Conservation (phyloP, 2,888 invertebrate genomes). For the Rapana venosa region DNA sequence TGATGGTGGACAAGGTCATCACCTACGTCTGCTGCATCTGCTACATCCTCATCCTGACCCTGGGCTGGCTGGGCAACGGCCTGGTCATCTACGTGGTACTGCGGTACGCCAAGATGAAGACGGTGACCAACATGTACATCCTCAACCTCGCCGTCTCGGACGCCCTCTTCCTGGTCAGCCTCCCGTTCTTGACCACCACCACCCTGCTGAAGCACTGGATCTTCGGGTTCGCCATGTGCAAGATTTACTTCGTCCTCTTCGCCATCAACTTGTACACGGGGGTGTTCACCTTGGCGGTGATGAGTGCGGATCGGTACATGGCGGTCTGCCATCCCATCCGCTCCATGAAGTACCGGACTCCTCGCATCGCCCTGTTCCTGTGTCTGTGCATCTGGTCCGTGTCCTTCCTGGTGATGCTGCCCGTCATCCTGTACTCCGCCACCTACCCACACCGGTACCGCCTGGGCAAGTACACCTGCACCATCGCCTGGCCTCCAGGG, state of each 20-base stretch:
- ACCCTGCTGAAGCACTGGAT: slow-evolving; percentile 74
- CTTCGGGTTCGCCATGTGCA: slow-evolving; percentile 78
- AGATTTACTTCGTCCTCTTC: slow-evolving; percentile 77
- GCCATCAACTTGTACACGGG: slow-evolving; percentile 79
- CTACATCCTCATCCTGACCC: slow-evolving; percentile 63
- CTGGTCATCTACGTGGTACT: slow-evolving; percentile 76
- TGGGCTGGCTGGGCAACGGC: slow-evolving; percentile 77
- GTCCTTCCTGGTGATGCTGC: slow-evolving; percentile 78
- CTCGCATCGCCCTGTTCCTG: slow-evolving; percentile 73
- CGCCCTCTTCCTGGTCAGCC: slow-evolving; percentile 76
- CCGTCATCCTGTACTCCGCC: slow-evolving; percentile 77
- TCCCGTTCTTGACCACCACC: slow-evolving; percentile 76
- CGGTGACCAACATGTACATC: slow-evolving; percentile 79
- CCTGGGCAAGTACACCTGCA: slow-evolving; percentile 63
- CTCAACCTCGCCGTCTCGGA: slow-evolving; percentile 79
- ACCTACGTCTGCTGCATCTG: slow-evolving; percentile 60
- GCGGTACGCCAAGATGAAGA: slow-evolving; percentile 78
- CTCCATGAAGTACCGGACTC: slow-evolving; percentile 73
- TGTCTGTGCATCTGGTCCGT: slow-evolving; percentile 77
- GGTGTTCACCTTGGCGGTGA: slow-evolving; percentile 78
- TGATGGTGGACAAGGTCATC: neutral
- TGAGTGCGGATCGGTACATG: slow-evolving; percentile 78
- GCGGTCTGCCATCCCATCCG: slow-evolving; percentile 79
- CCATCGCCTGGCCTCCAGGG: slow-evolving; percentile 71
- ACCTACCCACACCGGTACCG: slow-evolving; percentile 58